Evolutionary conservation across 1,140 invertebrate genomes (phyloP).

Genomic region (Pseudoatta argentina): DNA sequence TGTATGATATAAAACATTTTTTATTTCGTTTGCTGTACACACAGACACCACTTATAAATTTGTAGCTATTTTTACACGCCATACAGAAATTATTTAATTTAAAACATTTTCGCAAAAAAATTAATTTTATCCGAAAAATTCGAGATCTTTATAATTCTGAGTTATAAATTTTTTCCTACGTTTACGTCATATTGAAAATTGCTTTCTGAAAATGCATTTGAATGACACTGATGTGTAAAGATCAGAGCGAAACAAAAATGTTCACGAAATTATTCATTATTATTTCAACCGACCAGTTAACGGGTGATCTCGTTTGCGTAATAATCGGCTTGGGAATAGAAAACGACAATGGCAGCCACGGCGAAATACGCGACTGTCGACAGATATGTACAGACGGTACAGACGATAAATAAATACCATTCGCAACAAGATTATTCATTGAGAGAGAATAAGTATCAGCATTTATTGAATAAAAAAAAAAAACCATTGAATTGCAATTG

Average conservation of each 20-base stretch:
- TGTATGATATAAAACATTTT: too few species aligned
- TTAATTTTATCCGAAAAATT: too few species aligned
- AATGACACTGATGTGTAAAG: too few species aligned
- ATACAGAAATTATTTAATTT: too few species aligned
- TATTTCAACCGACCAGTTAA: conserved; percentile 43
- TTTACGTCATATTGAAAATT: background rate
- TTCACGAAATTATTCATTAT: conserved; percentile 36
- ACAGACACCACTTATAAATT: background rate
- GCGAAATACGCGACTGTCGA: conserved; percentile 64
- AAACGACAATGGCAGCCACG: conserved; percentile 51
- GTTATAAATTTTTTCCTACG: too few species aligned
- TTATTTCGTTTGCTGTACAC: background rate
- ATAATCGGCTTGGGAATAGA: conserved; percentile 49
- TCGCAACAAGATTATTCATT: conserved; percentile 11
- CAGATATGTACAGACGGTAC: background rate
- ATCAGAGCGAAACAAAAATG: background rate
- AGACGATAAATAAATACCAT: conserved; percentile 48
- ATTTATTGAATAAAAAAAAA: background rate
- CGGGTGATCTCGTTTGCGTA: conserved; percentile 46
- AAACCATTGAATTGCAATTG: background rate
- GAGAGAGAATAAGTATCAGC: conserved; percentile 48
- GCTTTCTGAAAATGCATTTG: background rate
- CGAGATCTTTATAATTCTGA: too few species aligned
- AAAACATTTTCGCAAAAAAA: too few species aligned
- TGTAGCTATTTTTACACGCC: background rate